A percentile compares a stretch with the other conserved stretches of the same genome.
phyloP scores from a whole-genome alignment of 2,888 invertebrate genomes.

The Deroplatys truncata region DNA sequence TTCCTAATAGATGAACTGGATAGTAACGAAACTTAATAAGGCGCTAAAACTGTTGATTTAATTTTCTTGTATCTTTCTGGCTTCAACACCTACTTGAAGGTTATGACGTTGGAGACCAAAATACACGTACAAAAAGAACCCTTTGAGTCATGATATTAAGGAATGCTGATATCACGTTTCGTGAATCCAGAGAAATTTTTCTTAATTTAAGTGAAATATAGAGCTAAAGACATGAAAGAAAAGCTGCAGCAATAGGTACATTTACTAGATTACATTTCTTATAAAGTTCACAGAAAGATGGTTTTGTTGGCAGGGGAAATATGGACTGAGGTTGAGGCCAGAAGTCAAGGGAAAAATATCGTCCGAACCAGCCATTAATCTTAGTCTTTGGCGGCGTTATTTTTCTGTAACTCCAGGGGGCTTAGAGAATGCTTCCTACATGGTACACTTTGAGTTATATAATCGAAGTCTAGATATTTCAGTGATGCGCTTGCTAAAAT shows the following conservation, averaged over 20 bases:
- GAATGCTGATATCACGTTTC: background rate
- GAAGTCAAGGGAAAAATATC: background rate
- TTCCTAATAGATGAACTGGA: too few species aligned
- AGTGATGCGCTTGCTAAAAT: background rate
- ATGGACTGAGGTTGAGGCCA: background rate
- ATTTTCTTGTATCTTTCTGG: too few species aligned
- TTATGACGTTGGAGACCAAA: too few species aligned
- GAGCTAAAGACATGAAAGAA: background rate
- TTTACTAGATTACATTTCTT: conserved; percentile 1
- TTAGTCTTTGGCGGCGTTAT: background rate
- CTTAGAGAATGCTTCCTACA: background rate
- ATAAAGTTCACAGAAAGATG: background rate
- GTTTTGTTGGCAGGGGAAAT: background rate
- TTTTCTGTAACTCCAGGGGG: background rate
- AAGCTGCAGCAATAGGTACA: background rate
- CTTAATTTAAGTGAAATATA: background rate
- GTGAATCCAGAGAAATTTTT: background rate
- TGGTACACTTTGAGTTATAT: background rate
- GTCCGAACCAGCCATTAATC: background rate
- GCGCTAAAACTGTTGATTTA: too few species aligned
- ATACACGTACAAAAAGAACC: background rate
- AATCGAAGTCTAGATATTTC: background rate
- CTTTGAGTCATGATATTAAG: background rate
- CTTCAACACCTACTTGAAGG: too few species aligned
- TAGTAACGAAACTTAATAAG: too few species aligned